These are phyloP conservation scores for Drosophila bocki DNA, from an alignment of 1,140 invertebrate species.

Conservation along the genomic window DNA sequence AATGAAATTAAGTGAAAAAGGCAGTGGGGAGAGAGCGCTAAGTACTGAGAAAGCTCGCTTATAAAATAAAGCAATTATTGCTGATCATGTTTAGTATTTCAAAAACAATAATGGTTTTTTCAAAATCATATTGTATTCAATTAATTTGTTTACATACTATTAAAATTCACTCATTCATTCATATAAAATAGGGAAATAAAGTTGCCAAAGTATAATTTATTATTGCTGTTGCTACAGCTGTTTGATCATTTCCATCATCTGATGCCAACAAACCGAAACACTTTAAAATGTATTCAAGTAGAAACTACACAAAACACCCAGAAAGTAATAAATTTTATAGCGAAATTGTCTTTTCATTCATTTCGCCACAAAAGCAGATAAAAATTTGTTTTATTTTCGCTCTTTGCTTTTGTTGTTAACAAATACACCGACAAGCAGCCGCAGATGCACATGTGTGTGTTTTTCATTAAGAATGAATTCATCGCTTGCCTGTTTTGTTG, in stretches of 20 bases:
- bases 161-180: constrained; percentile 1
- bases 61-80: not conserved
- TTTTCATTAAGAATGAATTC: constrained; percentile 79
- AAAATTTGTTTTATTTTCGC: constrained; percentile 43
- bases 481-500: constrained; percentile 37
- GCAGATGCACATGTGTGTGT: constrained; percentile 21
- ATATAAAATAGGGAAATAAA: constrained; percentile 14
- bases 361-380: constrained; percentile 67
- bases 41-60: not conserved
- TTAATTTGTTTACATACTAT: constrained; percentile 2
- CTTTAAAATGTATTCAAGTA: constrained; percentile 47
- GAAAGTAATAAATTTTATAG: constrained; percentile 75
- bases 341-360: constrained; percentile 74
- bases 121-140: not conserved
- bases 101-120: not conserved
- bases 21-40: not conserved
- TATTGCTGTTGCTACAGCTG: constrained; percentile 20
- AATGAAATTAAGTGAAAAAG: not conserved
- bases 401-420: constrained; percentile 37
- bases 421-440: constrained; percentile 25
- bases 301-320: constrained; percentile 32
- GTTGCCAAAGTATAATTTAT: constrained; percentile 19
- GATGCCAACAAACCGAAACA: constrained; percentile 26
- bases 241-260: constrained; percentile 21
- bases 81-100: too few relatives aligned